Percentiles rank a stretch among this genome's conserved stretches.
Conservation (phyloP, 2,797 vertebrate genomes). For the Sitta carolinensis region DNA sequence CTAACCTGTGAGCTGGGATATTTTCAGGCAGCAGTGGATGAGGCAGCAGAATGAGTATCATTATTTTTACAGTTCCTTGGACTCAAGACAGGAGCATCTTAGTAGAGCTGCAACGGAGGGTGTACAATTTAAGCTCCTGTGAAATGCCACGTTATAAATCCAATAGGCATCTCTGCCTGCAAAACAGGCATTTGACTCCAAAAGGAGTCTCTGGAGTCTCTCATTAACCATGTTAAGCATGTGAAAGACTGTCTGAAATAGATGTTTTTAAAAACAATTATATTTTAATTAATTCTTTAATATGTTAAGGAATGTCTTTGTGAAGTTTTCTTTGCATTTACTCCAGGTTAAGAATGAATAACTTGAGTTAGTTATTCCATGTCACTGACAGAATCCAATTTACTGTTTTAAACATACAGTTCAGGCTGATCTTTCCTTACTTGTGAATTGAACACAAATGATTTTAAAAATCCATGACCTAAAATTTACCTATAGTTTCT, state of each 20-base stretch:
- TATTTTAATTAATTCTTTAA: neutral
- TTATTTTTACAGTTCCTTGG: neutral
- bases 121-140: neutral
- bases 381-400: neutral
- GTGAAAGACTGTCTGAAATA: neutral
- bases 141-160: neutral
- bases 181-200: neutral
- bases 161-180: neutral
- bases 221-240: neutral
- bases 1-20: neutral
- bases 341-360: neutral
- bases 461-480: neutral
- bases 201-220: neutral
- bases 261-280: neutral
- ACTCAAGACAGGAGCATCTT: neutral
- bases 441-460: neutral
- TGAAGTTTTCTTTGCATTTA: slow-evolving; percentile 10
- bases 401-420: neutral
- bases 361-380: neutral
- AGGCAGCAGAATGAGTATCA: fast-evolving
- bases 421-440: neutral
- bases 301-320: neutral
- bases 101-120: neutral
- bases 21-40: neutral
- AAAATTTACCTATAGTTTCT: slow-evolving; percentile 32